phyloP scores from a whole-genome alignment of 2,797 vertebrate genomes.

The Intellagama lesueurii region DNA sequence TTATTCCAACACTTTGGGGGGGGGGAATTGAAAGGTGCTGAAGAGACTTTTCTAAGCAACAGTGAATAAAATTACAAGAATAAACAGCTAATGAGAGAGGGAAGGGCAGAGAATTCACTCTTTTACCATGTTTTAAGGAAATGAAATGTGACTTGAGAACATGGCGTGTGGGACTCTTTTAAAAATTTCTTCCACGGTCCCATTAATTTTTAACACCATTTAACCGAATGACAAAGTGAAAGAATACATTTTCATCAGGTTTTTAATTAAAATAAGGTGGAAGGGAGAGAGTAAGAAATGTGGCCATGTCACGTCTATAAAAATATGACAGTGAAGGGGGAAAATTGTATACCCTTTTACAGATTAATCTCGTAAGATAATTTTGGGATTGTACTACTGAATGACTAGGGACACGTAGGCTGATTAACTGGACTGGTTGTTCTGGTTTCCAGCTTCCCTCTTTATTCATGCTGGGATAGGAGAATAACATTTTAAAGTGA shows the following conservation, averaged over 20 bases:
- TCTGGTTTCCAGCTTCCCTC: conserved; percentile 17
- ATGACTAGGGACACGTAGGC: conserved; percentile 23
- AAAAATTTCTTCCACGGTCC: background rate
- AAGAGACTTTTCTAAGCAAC: background rate
- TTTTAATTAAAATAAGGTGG: conserved; percentile 29
- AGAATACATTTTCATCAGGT: conserved; percentile 11
- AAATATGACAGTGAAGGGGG: background rate
- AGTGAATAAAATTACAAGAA: background rate
- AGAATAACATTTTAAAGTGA: too few relatives aligned
- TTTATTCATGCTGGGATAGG: background rate
- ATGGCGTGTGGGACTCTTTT: too few relatives aligned
- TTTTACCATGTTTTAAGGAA: background rate
- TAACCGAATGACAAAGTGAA: conserved; percentile 24
- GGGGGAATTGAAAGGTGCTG: background rate
- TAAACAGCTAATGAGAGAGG: background rate
- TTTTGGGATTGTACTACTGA: conserved; percentile 28
- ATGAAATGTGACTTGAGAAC: background rate
- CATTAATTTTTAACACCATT: conserved; percentile 35
- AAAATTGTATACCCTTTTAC: background rate
- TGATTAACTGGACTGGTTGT: background rate
- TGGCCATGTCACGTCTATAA: conserved; percentile 3
- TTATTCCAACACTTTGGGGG: background rate
- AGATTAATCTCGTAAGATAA: conserved; percentile 26
- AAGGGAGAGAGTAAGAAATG: rapidly evolving
- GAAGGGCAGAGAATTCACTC: background rate